Base-by-base conservation (phyloP, 2,113 vertebrate species). In the Ceyx cyanopectus region DNA sequence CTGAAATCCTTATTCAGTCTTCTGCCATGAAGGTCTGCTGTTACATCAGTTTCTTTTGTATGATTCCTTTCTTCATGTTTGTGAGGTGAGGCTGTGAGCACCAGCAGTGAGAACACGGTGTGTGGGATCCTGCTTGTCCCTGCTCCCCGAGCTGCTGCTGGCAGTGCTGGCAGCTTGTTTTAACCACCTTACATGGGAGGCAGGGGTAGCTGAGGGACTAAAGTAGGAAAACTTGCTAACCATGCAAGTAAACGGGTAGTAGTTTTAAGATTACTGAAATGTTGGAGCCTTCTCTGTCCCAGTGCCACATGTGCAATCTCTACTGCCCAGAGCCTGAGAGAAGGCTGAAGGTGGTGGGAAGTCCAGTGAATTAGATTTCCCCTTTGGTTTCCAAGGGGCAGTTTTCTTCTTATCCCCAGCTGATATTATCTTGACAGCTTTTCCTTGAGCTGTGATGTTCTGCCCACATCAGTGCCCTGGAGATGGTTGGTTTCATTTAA, bases 121-220 rank as follows among this genome's bases (percentile, higher is more conserved):
- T 4, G 9, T 67, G 22, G 9, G 30, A 11, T 62, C 18, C 23
- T 0, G 3, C 26, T 23, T 1, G 3, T 7, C 22, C 9, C 9
- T 12, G 51, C 43, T 73, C 30, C 46, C 30, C 1, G 3, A 16
- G 30, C 37, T 29, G 17, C 18, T 15, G 37, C 34, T 4, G 0
- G 23, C 45, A 19, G 57, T 7, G 19, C 11, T 14, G 11, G 8
- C 1, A 4, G 12, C 30, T 62, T 60, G 10, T 66, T 81, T 43
- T 51, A 8, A 19, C 22, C 32, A 27, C n/a, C 41, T 61, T 29
- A 15, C 12, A 0, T 4, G 43, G 29, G 60, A 53, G 45, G 9
- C 46, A 69, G 21, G 16, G 40, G 10, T 14, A 60, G 37, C 30
- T 22, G 24, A 76, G 66, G 30, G 22, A 16, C 13, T 43, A 9